Conservation (phyloP, 2,888 invertebrate genomes). For the Toxonevra muliebris region DNA sequence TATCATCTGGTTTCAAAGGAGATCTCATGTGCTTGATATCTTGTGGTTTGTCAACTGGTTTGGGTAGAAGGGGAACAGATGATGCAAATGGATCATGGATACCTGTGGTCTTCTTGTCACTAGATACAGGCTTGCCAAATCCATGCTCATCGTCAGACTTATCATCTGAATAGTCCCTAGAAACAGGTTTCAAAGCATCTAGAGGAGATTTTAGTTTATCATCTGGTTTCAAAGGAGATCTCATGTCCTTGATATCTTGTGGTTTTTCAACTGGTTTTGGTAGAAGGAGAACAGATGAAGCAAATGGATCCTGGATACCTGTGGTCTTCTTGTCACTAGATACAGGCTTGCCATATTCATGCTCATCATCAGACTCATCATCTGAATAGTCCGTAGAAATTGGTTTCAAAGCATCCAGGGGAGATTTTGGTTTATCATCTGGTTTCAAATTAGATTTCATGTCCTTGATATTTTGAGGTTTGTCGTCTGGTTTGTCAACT, state of each 20-base stretch:
- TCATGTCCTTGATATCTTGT: slow-evolving; percentile 8
- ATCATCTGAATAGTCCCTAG: neutral
- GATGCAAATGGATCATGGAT: too few species aligned
- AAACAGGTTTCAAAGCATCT: neutral
- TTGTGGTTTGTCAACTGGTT: neutral
- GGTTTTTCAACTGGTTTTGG: neutral
- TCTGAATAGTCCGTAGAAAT: slow-evolving; percentile 18
- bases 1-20: neutral
- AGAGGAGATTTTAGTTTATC: slow-evolving; percentile 21
- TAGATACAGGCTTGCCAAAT: neutral
- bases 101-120: neutral
- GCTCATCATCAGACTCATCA: slow-evolving; percentile 27
- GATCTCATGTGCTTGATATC: neutral
- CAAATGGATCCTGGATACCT: neutral
- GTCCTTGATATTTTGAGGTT: neutral
- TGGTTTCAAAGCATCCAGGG: neutral
- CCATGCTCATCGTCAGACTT: neutral
- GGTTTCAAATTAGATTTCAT: neutral
- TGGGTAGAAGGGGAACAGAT: neutral
- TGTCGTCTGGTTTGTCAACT: neutral
- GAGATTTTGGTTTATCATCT: slow-evolving; percentile 10
- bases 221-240: neutral
- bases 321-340: neutral
- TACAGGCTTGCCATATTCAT: neutral
- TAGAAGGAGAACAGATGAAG: neutral